Percentiles rank a stretch among this genome's conserved stretches.
Evolutionary conservation across 2,113 vertebrate genomes (phyloP).

Genomic region (Oryzias celebensis): DNA sequence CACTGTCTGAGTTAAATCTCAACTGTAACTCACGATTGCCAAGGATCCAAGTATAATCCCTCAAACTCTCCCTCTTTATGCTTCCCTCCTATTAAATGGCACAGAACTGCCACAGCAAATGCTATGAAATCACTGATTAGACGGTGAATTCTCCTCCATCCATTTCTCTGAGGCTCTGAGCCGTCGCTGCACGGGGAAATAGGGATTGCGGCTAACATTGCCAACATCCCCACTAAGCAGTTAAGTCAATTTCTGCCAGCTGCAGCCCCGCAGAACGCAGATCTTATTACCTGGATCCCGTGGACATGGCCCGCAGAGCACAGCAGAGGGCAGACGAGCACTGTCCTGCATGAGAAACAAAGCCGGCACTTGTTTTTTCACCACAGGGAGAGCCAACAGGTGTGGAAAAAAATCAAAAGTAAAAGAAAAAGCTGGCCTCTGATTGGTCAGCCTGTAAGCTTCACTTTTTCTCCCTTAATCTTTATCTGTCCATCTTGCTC

Average conservation of each 20-base stretch:
- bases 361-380: slow-evolving; percentile 23
- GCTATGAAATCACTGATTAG: background rate
- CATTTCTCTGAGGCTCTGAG: background rate
- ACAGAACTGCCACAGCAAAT: slow-evolving; percentile 8
- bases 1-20: slow-evolving; percentile 16
- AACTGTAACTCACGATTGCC: slow-evolving; percentile 2
- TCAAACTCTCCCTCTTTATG: background rate
- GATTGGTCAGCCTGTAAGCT: slow-evolving; percentile 17
- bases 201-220: slow-evolving; percentile 18
- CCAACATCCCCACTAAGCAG: slow-evolving; percentile 15
- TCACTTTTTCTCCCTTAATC: background rate
- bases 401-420: slow-evolving; percentile 38
- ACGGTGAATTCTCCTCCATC: background rate
- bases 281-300: slow-evolving; percentile 39
- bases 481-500: background rate
- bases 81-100: background rate
- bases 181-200: slow-evolving; percentile 9
- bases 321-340: slow-evolving; percentile 19
- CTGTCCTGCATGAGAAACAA: slow-evolving; percentile 35
- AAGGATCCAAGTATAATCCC: slow-evolving; percentile 1
- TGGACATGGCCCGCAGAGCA: slow-evolving; percentile 39
- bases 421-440: slow-evolving; percentile 24
- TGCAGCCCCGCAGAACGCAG: slow-evolving; percentile 27
- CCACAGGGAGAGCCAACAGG: slow-evolving; percentile 27
- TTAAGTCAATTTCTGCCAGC: slow-evolving; percentile 23